phyloP scores from a whole-genome alignment of 2,888 invertebrate species.

The Iphiclides podalirius region DNA sequence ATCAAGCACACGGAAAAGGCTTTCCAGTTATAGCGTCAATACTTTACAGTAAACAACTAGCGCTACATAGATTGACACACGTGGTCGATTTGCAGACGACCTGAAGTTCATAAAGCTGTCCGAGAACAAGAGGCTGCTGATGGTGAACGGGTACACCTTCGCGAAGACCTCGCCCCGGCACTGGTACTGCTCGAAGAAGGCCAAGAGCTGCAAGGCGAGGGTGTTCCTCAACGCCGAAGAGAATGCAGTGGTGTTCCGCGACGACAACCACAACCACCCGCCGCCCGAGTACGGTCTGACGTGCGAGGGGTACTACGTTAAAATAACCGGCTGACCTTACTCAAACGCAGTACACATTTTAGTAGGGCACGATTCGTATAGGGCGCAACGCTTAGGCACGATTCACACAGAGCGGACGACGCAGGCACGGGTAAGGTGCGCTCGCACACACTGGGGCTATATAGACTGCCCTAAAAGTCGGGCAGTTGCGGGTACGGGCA shows the following conservation, averaged over 20 bases:
- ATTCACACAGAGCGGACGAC: no score
- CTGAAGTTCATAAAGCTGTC: constrained; percentile 34
- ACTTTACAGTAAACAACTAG: no score
- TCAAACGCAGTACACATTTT: constrained; percentile 27
- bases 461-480: no score
- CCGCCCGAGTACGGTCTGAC: constrained; percentile 28
- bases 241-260: constrained; percentile 24
- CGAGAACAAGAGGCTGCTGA: constrained; percentile 36
- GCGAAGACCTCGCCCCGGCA: constrained; percentile 36
- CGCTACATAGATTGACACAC: no score
- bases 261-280: constrained; percentile 30
- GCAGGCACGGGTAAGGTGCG: no score
- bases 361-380: constrained; percentile 10
- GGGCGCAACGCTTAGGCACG: no score
- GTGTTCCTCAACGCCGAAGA: constrained; percentile 28
- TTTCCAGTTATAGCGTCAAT: no score
- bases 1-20: no score
- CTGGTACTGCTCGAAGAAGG: constrained; percentile 40
- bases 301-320: constrained; percentile 27
- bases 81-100: no score
- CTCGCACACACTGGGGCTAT: no score
- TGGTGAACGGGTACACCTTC: constrained; percentile 45
- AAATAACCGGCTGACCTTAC: constrained; percentile 21
- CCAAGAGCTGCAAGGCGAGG: constrained; percentile 35
- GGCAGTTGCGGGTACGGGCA: no score